These are phyloP conservation scores for Conus betulinus DNA, from an alignment of 1,140 invertebrate genomes.

Conservation along the genomic window DNA sequence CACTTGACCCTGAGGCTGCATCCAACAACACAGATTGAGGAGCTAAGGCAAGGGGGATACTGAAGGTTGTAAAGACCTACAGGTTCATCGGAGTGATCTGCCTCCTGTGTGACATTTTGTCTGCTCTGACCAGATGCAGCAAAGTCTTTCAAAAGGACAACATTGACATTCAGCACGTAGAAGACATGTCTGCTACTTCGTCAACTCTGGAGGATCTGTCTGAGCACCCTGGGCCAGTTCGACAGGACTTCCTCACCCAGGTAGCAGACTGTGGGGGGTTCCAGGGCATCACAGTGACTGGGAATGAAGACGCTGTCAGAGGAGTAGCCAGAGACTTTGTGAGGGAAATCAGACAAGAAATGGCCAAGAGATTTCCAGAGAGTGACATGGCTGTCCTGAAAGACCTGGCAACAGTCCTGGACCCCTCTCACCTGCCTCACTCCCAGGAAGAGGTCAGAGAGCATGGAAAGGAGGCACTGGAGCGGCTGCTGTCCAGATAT, in stretches of 20 bases:
- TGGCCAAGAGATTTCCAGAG: not conserved
- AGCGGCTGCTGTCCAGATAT: not conserved
- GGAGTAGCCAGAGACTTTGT: not conserved
- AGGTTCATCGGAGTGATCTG: constrained; percentile 30
- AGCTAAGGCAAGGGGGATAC: constrained; percentile 8
- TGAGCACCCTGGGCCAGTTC: not conserved
- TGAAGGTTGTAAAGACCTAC: constrained; percentile 29
- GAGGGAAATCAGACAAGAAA: not conserved
- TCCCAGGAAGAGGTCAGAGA: not conserved
- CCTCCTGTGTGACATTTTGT: constrained; percentile 35
- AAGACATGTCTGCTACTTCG: constrained; percentile 29
- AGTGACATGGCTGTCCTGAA: not conserved
- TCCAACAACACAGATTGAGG: constrained; percentile 27
- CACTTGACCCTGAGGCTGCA: constrained; percentile 37
- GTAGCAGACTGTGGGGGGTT: too few relatives aligned
- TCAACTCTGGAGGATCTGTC: not conserved
- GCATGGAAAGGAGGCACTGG: not conserved
- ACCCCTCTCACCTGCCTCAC: not conserved
- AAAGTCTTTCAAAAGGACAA: constrained; percentile 38
- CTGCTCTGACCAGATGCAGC: constrained; percentile 13
- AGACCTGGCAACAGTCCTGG: not conserved
- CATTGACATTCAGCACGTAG: constrained; percentile 29
- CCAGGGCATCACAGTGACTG: not conserved
- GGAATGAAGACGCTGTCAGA: not conserved
- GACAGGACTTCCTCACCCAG: not conserved